phyloP scores from a whole-genome alignment of 2,113 vertebrate species.

The Megaptera novaeangliae region DNA sequence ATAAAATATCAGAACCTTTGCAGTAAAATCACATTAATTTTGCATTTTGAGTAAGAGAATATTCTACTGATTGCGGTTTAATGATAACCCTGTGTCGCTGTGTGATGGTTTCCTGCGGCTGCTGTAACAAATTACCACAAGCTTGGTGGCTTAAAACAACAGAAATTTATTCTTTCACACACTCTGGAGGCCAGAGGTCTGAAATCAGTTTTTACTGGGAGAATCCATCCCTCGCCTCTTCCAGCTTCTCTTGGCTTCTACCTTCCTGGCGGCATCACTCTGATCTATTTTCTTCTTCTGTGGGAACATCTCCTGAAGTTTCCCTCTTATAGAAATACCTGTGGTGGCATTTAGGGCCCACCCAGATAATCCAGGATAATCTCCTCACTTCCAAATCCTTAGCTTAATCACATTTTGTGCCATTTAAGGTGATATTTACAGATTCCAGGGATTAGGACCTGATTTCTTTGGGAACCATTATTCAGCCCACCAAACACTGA shows the following conservation, averaged over 20 bases:
- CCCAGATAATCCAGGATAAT: background rate
- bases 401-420: background rate
- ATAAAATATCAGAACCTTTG: background rate
- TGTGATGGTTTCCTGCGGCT: background rate
- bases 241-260: background rate
- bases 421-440: background rate
- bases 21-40: background rate
- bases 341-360: background rate
- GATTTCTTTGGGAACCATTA: background rate
- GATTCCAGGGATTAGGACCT: background rate
- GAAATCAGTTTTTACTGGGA: background rate
- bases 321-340: background rate
- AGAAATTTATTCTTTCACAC: background rate
- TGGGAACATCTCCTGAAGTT: background rate
- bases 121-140: background rate
- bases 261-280: accelerated
- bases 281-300: background rate
- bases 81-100: background rate
- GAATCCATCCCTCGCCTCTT: background rate
- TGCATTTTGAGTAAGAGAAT: background rate
- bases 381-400: background rate
- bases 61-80: background rate
- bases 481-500: background rate
- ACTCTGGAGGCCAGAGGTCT: background rate
- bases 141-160: background rate